Evolutionary conservation across 2,113 vertebrate species (phyloP).

Genomic region (Laterallus jamaicensis): DNA sequence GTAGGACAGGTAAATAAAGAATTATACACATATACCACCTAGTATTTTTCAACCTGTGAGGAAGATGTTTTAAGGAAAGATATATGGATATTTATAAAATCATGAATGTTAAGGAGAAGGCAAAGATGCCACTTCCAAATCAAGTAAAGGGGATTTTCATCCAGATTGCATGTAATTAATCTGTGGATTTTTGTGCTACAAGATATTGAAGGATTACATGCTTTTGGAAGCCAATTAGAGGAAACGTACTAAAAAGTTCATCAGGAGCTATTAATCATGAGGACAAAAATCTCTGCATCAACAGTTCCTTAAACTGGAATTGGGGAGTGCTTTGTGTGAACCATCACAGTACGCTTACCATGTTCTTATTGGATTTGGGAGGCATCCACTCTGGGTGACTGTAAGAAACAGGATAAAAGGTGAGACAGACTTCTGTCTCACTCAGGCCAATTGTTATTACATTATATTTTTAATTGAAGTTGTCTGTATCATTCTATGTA

Average conservation of each 20-base stretch:
- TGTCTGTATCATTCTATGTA: background rate
- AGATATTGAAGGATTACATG: background rate
- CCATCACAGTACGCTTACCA: accelerated
- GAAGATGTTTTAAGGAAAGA: background rate
- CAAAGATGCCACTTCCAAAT: background rate
- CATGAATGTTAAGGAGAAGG: background rate
- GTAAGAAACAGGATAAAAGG: accelerated
- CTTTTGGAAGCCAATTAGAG: background rate
- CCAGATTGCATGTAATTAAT: background rate
- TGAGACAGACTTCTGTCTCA: background rate
- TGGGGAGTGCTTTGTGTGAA: background rate
- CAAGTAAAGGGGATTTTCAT: background rate
- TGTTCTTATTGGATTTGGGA: background rate
- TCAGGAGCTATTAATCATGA: background rate
- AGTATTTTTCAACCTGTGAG: background rate
- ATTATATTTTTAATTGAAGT: background rate
- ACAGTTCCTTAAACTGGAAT: background rate
- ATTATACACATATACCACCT: too few species aligned
- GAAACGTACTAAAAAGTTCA: background rate
- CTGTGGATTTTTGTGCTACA: background rate
- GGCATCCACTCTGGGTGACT: background rate
- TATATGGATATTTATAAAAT: background rate
- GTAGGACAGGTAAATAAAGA: background rate
- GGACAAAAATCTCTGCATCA: background rate
- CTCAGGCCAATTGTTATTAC: background rate